Evolutionary conservation across 1,140 invertebrate genomes (phyloP), one percentile per base, ranked within the genome.

Genomic region (Anoplophora glabripennis): DNA sequence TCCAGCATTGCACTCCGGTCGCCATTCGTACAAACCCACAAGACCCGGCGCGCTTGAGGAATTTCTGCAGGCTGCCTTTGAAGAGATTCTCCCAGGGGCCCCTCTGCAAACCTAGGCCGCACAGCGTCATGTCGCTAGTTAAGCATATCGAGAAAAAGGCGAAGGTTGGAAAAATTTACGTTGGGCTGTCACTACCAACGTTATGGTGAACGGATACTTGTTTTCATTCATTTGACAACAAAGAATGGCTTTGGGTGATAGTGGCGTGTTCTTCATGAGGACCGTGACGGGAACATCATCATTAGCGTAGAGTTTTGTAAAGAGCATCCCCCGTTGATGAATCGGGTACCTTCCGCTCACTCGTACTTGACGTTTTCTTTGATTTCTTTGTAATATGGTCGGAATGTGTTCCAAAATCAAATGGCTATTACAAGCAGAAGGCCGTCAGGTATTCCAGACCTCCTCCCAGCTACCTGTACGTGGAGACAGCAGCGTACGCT

Each of bases 361-460:
- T 18, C 10, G 28, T 36, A 37, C 7, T 18, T 12, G n/a, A 4
- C 10, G 21, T 28, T 28, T 28, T 28, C 5, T 5, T 28, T 8
- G 33, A 48, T 48, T 21, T 45, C 14, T 44, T 47, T 36, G 21
- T 48, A 53, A 48, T 37, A 49, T 63, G 63, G 89, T 92, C 35
- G 98, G 98, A 52, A 99, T 99, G 98, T 97, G 95, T 67, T 94
- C 94, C 0, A 98, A 98, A 78, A 88, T 99, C 42, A 98, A 98
- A 75, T n/a, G 99, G 99, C 75, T 99, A 99, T 75, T 99, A 98
- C 72, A 99, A 98, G 79, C 83, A 94, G 57, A 93, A 87, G 67
- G 90, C 93, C 0, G 93, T 89, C 0, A 98, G 98, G 77, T 94
- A 98, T 72, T 82, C 84, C 15, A 92, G 90, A 0, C 93, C 96